Evolutionary conservation across 2,888 invertebrate genomes (phyloP).

Genomic region (Cryptocephalus primarius): DNA sequence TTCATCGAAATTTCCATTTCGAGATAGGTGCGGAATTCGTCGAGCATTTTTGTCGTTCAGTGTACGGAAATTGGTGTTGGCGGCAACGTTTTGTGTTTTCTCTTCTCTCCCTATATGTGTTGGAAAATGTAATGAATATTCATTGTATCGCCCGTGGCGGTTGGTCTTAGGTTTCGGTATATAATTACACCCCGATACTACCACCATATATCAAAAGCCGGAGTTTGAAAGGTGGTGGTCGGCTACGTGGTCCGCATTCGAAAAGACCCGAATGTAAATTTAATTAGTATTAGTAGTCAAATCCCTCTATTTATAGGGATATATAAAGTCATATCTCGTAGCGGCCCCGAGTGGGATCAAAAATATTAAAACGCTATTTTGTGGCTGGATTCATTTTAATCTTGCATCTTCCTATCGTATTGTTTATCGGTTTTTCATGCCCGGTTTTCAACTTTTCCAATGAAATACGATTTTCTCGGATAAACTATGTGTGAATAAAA

Average conservation of each 20-base stretch:
- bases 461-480: no score
- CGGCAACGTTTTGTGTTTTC: no score
- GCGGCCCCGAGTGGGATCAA: slow-evolving; percentile 1
- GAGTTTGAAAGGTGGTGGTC: slow-evolving; percentile 32
- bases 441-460: no score
- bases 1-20: no score
- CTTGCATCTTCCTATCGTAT: no score
- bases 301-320: slow-evolving; percentile 16
- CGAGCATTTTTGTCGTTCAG: no score
- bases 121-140: slow-evolving; percentile 32
- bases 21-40: no score
- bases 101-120: slow-evolving; percentile 12
- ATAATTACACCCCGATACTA: slow-evolving; percentile 29
- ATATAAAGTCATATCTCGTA: slow-evolving; percentile 19
- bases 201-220: slow-evolving; percentile 32
- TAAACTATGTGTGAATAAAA: no score
- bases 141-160: slow-evolving; percentile 29
- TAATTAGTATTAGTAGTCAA: slow-evolving; percentile 25
- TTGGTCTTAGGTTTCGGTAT: slow-evolving; percentile 31
- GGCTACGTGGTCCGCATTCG: slow-evolving; percentile 30
- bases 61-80: no score
- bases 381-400: not conserved
- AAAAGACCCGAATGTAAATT: slow-evolving; percentile 28
- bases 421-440: no score
- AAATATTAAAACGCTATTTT: no score